phyloP scores from a whole-genome alignment of 2,888 invertebrate genomes.

The Melipona bicolor region DNA sequence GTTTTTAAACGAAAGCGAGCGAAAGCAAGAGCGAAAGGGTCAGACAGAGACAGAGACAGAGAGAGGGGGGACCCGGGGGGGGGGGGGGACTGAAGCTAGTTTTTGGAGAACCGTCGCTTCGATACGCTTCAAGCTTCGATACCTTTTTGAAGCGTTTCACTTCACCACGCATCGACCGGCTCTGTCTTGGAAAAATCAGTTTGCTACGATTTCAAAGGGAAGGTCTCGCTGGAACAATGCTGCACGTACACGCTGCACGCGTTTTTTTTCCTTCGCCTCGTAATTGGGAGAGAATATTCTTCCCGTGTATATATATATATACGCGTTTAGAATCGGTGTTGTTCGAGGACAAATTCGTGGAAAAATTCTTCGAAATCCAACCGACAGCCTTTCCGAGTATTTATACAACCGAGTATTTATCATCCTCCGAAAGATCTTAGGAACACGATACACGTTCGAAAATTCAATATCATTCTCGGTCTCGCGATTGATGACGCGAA shows the following conservation, averaged over 20 bases:
- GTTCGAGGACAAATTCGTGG: not conserved
- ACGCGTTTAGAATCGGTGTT: not conserved
- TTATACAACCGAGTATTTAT: too few relatives aligned
- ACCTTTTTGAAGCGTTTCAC: conserved; percentile 19
- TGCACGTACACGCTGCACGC: too few relatives aligned
- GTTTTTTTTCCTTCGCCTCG: not conserved
- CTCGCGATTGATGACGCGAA: not conserved
- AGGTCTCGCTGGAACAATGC: conserved; percentile 2
- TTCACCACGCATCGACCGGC: not conserved
- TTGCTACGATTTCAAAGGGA: conserved; percentile 21
- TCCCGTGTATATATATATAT: too few relatives aligned
- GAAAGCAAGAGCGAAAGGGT: not conserved
- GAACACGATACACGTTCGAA: not conserved
- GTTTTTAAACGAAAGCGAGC: not conserved
- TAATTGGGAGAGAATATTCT: not conserved
- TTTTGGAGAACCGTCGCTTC: conserved; percentile 16
- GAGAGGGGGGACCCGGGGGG: too few relatives aligned
- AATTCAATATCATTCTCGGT: not conserved
- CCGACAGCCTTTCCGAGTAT: not conserved
- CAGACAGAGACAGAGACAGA: not conserved
- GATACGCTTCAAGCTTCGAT: conserved; percentile 21
- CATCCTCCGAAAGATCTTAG: too few relatives aligned
- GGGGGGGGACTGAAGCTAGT: not conserved
- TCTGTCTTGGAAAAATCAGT: conserved; percentile 27
- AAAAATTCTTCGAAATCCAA: not conserved